A percentile compares a stretch with the other conserved stretches of the same genome.
Evolutionary conservation across 2,888 invertebrate species (phyloP).

Genomic region (Coelinius sp.): DNA sequence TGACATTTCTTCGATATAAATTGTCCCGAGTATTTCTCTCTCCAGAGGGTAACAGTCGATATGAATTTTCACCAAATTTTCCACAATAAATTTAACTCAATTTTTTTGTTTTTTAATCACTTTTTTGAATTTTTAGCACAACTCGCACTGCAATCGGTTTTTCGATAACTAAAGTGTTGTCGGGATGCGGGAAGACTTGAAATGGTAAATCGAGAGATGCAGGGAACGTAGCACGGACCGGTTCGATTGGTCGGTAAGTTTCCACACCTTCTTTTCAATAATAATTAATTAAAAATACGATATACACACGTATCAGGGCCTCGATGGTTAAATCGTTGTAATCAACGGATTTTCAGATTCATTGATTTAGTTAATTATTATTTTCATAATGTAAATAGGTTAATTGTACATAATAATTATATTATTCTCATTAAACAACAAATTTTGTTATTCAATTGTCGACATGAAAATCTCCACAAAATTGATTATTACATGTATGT

Average conservation of each 20-base stretch:
- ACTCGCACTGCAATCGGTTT: conserved; percentile 33
- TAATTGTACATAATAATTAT: no score
- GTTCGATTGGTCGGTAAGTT: conserved; percentile 65
- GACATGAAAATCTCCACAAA: no score
- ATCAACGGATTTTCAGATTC: background rate
- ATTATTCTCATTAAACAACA: no score
- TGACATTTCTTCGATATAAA: conserved; percentile 50
- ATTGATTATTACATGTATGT: background rate
- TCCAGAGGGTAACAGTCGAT: no score
- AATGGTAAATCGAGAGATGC: conserved; percentile 56
- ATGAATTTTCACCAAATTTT: background rate
- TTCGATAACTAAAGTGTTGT: conserved; percentile 57
- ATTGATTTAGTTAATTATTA: background rate
- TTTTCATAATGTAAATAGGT: background rate
- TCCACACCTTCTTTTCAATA: conserved; percentile 67
- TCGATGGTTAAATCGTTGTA: conserved; percentile 36
- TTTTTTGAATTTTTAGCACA: background rate
- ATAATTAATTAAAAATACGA: conserved; percentile 59
- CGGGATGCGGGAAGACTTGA: conserved; percentile 54
- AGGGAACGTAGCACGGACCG: conserved; percentile 61
- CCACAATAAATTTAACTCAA: background rate
- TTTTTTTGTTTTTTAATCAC: background rate
- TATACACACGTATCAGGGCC: conserved; percentile 40
- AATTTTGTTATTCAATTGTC: background rate
- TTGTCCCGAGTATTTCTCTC: background rate